Conservation (phyloP, 2,888 invertebrate genomes). For the Caenorhabditis imperialis region DNA sequence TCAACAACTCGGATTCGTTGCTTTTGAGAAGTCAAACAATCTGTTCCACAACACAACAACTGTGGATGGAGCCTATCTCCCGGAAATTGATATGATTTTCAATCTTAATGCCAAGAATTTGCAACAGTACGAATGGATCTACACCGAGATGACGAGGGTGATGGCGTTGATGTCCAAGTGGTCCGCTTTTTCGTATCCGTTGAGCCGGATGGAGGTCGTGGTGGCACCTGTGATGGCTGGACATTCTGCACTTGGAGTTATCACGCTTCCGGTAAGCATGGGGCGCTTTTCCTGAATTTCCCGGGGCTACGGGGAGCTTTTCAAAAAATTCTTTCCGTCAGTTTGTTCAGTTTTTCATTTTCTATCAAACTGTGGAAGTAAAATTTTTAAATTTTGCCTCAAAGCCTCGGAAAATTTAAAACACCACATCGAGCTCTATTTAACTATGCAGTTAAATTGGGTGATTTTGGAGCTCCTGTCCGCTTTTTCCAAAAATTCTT, state of each 20-base stretch:
- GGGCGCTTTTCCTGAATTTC: too few relatives aligned
- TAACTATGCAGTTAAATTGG: too few relatives aligned
- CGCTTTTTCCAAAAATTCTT: background rate
- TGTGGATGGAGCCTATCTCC: conserved; percentile 50
- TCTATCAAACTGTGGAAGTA: too few relatives aligned
- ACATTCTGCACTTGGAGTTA: conserved; percentile 62
- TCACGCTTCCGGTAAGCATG: conserved; percentile 60
- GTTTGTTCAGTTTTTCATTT: too few relatives aligned
- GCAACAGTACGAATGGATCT: conserved; percentile 62
- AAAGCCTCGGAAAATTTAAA: too few relatives aligned
- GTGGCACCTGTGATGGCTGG: conserved; percentile 55
- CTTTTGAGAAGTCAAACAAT: conserved; percentile 50
- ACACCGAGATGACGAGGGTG: conserved; percentile 55
- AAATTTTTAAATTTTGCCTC: too few relatives aligned
- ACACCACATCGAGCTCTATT: too few relatives aligned
- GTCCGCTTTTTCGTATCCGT: conserved; percentile 58
- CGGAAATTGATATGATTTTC: conserved; percentile 57
- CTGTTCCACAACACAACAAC: conserved; percentile 49
- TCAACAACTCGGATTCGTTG: conserved; percentile 57
- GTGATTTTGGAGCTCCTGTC: too few relatives aligned
- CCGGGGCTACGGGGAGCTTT: too few relatives aligned
- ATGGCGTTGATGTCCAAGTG: conserved; percentile 59
- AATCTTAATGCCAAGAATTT: conserved; percentile 53
- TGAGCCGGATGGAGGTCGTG: conserved; percentile 53
- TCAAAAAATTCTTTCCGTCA: too few relatives aligned